Evolutionary conservation across 2,797 vertebrate genomes (phyloP).

Genomic region (Menidia menidia): DNA sequence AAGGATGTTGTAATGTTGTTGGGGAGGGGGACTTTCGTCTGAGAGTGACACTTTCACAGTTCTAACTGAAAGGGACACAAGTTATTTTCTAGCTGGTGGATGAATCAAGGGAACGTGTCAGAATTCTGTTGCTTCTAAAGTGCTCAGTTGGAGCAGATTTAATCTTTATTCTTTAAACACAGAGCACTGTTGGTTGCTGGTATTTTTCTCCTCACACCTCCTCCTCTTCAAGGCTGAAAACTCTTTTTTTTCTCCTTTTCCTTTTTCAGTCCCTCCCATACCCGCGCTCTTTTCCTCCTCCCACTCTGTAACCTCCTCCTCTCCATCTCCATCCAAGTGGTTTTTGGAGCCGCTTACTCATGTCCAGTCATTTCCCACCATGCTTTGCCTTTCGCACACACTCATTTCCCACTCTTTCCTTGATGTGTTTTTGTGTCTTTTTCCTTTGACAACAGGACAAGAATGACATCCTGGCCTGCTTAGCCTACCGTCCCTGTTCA

Average conservation of each 20-base stretch:
- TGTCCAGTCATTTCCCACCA: slow-evolving; percentile 74
- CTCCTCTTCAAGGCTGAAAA: slow-evolving; percentile 25
- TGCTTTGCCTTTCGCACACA: slow-evolving; percentile 53
- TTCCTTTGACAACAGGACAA: slow-evolving; percentile 47
- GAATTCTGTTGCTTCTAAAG: slow-evolving; percentile 9
- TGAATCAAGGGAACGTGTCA: slow-evolving; percentile 4
- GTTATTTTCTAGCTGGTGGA: slow-evolving; percentile 18
- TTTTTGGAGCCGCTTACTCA: slow-evolving; percentile 73
- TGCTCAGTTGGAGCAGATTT: not conserved
- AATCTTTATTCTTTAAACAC: not conserved
- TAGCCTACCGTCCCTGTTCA: slow-evolving; percentile 24
- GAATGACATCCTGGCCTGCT: slow-evolving; percentile 46
- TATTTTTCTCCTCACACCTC: slow-evolving; percentile 12
- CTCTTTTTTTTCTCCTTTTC: slow-evolving; percentile 34
- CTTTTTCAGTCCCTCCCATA: slow-evolving; percentile 36
- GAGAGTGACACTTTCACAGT: slow-evolving; percentile 4
- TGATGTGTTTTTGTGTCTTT: slow-evolving; percentile 24
- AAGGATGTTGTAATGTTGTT: not conserved
- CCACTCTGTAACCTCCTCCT: slow-evolving; percentile 44
- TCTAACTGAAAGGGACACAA: slow-evolving; percentile 50
- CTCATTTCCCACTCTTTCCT: slow-evolving; percentile 41
- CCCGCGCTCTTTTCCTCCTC: slow-evolving; percentile 17
- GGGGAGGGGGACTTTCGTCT: not conserved
- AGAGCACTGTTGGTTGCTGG: not conserved
- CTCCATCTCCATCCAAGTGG: slow-evolving; percentile 63